Evolutionary conservation across 2,113 vertebrate genomes (phyloP), one percentile per base, ranked within the genome.

Genomic region (Ictidomys tridecemlineatus): DNA sequence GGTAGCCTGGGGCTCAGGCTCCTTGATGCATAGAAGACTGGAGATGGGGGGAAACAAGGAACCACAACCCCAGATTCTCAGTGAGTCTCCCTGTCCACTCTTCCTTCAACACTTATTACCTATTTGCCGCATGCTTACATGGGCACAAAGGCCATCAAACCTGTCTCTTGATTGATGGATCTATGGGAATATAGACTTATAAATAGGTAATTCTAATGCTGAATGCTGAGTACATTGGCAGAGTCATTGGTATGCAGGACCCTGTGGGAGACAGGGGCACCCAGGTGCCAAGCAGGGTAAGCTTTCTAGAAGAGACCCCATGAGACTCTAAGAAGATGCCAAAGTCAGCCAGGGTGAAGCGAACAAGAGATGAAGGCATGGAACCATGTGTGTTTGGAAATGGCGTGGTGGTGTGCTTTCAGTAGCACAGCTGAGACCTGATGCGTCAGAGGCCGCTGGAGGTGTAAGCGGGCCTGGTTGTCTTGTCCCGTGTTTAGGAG

Each of bases 371-470:
- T 22, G 20, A 83, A 37, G 53, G 63, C 48, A 5, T 3, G 30
- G 61, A 92, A 11, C n/a, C 9, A 0, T 20, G 7, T 48, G 20
- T 22, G 51, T 86, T 80, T 77, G 73, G 58, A 70, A 85, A 30
- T 0, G 0, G 8, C 12, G 14, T 18, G 17, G 4, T 34, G 18
- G 4, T 8, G 4, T 30, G n/a, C 70, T 58, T 4, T 70, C 17
- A 63, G 42, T 14, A 12, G 73, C 51, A 8, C 8, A 1, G 42
- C 77, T 6, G 77, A 93, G 92, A 78, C 24, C 13, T 24, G n/a
- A 28, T 16, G 5, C 0, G 11, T n/a, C 3, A 5, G 61, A 1
- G 8, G 70, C 8, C 1, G 4, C 1, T 58, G n/a, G 42, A 65
- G 26, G 37, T 34, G 3, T 28, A 9, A 18, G 42, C 67, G 37